Percentiles rank a stretch among this genome's conserved stretches.
Conservation (phyloP, 2,888 invertebrate species). For the Cantharis lateralis region DNA sequence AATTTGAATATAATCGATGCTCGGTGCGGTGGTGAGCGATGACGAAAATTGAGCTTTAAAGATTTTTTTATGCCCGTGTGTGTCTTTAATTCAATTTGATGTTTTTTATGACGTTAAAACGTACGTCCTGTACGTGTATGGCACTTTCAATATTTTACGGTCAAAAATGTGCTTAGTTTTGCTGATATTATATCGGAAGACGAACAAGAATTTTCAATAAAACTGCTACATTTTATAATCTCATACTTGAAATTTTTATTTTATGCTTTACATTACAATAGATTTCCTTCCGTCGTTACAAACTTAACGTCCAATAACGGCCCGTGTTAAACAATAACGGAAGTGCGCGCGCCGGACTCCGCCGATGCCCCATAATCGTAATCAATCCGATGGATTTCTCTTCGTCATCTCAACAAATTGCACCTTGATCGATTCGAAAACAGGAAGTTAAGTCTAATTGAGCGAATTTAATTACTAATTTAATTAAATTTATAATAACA, state of each 20-base stretch:
- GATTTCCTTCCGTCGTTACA: background rate
- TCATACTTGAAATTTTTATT: background rate
- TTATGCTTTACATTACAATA: background rate
- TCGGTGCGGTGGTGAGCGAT: constrained; percentile 7
- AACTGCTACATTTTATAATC: background rate
- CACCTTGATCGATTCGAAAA: background rate
- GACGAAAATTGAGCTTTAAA: constrained; percentile 26
- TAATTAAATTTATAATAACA: background rate
- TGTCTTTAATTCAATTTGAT: constrained; percentile 45
- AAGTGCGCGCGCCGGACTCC: background rate
- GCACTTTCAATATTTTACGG: background rate
- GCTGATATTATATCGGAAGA: background rate
- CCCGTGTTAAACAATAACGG: background rate
- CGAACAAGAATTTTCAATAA: background rate
- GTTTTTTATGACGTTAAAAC: constrained; percentile 36
- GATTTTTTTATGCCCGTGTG: constrained; percentile 26
- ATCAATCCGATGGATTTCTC: background rate
- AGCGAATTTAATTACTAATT: background rate
- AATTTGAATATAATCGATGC: constrained; percentile 33
- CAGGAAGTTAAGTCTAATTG: background rate
- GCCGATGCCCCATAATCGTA: background rate
- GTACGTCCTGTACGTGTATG: constrained; percentile 9
- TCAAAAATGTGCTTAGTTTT: background rate
- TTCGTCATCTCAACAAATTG: background rate
- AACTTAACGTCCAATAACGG: background rate